phyloP scores from a whole-genome alignment of 2,113 vertebrate genomes.

The Anthoscopus minutus region DNA sequence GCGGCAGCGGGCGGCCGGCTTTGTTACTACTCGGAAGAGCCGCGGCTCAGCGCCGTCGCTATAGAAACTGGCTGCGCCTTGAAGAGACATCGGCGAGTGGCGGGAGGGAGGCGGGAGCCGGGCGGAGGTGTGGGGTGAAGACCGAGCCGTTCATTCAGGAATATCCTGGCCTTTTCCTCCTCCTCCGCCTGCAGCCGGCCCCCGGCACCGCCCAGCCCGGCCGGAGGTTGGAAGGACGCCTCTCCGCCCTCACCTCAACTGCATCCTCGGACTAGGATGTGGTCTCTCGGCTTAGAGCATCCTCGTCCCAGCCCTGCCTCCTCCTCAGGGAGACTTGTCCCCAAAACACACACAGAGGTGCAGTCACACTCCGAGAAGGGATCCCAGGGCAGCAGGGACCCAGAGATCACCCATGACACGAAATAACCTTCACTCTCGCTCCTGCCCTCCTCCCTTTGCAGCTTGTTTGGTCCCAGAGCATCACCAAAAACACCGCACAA shows the following conservation, averaged over 20 bases:
- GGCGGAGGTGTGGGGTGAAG: not conserved
- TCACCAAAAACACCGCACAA: not conserved
- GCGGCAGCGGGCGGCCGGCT: slow-evolving; percentile 9
- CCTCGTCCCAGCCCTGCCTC: no score
- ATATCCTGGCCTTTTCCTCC: not conserved
- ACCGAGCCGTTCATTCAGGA: slow-evolving; percentile 43
- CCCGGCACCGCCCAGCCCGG: slow-evolving; percentile 5
- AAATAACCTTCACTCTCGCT: not conserved
- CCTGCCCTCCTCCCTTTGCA: not conserved
- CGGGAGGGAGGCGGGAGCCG: not conserved
- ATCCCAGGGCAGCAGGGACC: not conserved
- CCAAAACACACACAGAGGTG: no score
- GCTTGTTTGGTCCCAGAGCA: fast-evolving
- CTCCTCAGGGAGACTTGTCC: not conserved
- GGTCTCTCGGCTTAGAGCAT: not conserved
- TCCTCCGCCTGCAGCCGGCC: not conserved
- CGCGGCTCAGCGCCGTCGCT: slow-evolving; percentile 51
- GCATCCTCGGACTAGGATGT: no score
- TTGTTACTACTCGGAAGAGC: slow-evolving; percentile 56
- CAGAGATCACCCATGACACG: not conserved
- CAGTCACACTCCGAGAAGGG: not conserved
- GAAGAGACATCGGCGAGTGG: slow-evolving; percentile 4
- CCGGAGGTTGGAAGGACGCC: not conserved
- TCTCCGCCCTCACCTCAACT: not conserved
- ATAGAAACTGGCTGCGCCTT: slow-evolving; percentile 63